Percentiles rank a stretch among this genome's conserved stretches.
These are phyloP conservation scores for Enhydra lutris DNA, from an alignment of 2,113 vertebrate genomes.

Conservation along the genomic window DNA sequence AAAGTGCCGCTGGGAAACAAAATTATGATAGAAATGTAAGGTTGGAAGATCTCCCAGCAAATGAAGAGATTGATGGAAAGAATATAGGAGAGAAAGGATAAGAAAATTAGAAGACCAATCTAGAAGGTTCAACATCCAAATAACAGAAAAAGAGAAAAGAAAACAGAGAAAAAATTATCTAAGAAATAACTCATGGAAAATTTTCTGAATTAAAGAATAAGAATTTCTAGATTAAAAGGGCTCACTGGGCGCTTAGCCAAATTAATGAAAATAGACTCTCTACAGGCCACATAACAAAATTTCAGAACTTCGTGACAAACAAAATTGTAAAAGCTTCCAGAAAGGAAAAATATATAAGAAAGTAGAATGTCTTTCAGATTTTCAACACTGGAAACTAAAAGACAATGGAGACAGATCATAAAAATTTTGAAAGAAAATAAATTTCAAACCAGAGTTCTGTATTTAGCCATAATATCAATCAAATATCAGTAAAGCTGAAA, in stretches of 20 bases:
- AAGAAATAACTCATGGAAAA: neutral
- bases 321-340: neutral
- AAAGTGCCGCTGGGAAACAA: neutral
- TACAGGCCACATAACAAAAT: neutral
- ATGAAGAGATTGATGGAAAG: neutral
- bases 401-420: neutral
- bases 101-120: neutral
- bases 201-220: neutral
- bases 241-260: neutral
- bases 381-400: neutral
- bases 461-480: neutral
- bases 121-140: neutral
- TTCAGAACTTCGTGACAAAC: neutral
- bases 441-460: neutral
- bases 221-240: neutral
- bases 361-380: conserved; percentile 16
- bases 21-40: neutral
- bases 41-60: neutral
- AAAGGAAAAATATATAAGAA: conserved; percentile 19
- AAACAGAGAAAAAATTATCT: neutral
- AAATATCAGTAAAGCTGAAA: neutral
- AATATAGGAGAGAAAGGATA: neutral
- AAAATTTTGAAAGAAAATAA: neutral
- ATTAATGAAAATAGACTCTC: neutral
- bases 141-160: neutral